Evolutionary conservation across 2,113 vertebrate genomes (phyloP), one percentile per base, ranked within the genome.

Genomic region (Ammodytes dubius): DNA sequence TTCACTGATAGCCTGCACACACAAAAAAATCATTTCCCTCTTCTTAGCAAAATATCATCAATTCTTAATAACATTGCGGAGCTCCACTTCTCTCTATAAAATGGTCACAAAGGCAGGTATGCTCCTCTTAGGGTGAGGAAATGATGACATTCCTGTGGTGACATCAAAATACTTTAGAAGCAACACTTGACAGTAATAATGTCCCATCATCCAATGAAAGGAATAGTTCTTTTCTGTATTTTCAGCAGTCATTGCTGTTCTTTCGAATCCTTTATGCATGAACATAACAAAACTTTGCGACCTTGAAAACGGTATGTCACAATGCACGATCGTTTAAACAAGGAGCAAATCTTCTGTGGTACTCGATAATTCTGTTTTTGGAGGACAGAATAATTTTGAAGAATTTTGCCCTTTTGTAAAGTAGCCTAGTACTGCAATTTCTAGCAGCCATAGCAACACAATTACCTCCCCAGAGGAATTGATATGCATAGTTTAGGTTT

Each of bases 11-110:
- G 81, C 81, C 53, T 64, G 39, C 74, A 56, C 74, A 88, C 85
- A 89, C 27, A 88, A 86, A 74, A 82, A 73, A 86, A 77, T 85
- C 64, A 87, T 89, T 87, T 89, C 78, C 81, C 47, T 68, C 66
- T 86, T 86, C 76, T 83, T 86, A 63, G 80, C 69, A 89, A 89
- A 90, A 92, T 81, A 86, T 91, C 74, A 84, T 84, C 85, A 87
- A 86, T 88, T 87, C 81, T 81, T 86, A 85, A 79, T 78, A 86
- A 85, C 86, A 83, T 59, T 86, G 74, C 58, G 81, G 87, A 68
- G 76, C 76, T 83, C 70, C 58, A 83, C 72, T 89, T 74, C 76
- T 86, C 84, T 88, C 77, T 85, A 82, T 86, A 79, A 81, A 82
- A 68, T 0, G 4, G 54, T 70, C 70, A 89, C 87, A 92, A 90